Conservation (phyloP, 1,140 invertebrate species). For the Pachyrhynchus sulphureomaculatus region DNA sequence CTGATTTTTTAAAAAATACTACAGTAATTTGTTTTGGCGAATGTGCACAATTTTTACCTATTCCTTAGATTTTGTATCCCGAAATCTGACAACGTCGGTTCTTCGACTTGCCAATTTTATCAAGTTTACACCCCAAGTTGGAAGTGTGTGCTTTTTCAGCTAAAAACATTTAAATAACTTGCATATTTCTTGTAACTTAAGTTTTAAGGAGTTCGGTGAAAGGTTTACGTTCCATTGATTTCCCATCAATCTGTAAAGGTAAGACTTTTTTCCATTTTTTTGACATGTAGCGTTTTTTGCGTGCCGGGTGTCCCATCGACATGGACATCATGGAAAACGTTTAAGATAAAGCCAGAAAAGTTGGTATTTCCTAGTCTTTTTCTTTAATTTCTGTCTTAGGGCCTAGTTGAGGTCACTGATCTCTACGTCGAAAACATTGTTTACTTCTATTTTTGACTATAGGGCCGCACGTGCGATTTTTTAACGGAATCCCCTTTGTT, state of each 20-base stretch:
- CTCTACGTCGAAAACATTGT: neutral
- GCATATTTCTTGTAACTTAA: conserved; percentile 15
- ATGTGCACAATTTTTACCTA: too few species aligned
- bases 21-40: too few species aligned
- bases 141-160: conserved; percentile 24
- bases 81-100: conserved; percentile 18
- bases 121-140: conserved; percentile 34
- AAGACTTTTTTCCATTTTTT: conserved; percentile 17
- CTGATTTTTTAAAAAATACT: too few species aligned
- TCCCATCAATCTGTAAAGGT: conserved; percentile 20
- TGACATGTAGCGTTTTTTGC: conserved; percentile 18
- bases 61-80: neutral
- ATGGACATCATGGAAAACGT: conserved; percentile 13
- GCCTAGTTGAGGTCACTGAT: neutral
- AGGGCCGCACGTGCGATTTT: conserved; percentile 30
- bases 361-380: neutral
- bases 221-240: neutral
- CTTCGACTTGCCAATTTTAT: conserved; percentile 33
- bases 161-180: conserved; percentile 21
- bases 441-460: conserved; percentile 9
- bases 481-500: conserved; percentile 41
- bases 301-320: conserved; percentile 28
- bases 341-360: neutral
- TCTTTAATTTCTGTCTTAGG: neutral
- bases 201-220: neutral